Conservation (phyloP, 2,113 vertebrate species). For the Rhinolophus sinicus region DNA sequence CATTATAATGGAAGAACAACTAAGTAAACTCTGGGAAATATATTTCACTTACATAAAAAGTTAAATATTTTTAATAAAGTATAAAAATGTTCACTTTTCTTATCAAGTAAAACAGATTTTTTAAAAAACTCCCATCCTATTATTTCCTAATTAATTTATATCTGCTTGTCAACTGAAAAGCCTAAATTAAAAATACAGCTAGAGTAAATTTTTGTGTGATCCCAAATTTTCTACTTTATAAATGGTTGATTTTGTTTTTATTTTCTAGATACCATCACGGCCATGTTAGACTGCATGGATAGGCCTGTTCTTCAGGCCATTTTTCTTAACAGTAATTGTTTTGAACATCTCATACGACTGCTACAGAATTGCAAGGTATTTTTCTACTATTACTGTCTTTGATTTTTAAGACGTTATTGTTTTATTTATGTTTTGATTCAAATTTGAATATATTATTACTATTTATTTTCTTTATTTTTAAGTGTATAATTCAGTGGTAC, state of each 20-base stretch:
- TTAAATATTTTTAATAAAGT: constrained; percentile 36
- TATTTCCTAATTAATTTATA: constrained; percentile 33
- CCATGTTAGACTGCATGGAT: constrained; percentile 98
- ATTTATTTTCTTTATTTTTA: constrained; percentile 20
- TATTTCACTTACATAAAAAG: background rate
- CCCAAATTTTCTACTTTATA: background rate
- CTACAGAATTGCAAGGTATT: constrained; percentile 99
- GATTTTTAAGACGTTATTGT: constrained; percentile 31
- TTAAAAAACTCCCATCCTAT: background rate
- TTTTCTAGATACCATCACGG: constrained; percentile 94
- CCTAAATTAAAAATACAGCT: constrained; percentile 27
- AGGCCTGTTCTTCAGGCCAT: constrained; percentile 97
- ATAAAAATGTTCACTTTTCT: background rate
- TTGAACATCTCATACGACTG: constrained; percentile 96
- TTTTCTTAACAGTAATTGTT: constrained; percentile 99
- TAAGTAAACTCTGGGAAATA: constrained; percentile 31
- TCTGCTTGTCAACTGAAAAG: constrained; percentile 41
- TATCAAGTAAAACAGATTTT: background rate
- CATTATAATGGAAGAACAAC: background rate
- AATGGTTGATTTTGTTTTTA: constrained; percentile 69
- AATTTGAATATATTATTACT: background rate
- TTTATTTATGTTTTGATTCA: constrained; percentile 42
- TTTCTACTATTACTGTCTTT: constrained; percentile 42
- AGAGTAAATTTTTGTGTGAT: constrained; percentile 11
- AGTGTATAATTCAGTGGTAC: background rate